phyloP scores from a whole-genome alignment of 64 coral and sea anemone genomes.

The Acropora tenuis region DNA sequence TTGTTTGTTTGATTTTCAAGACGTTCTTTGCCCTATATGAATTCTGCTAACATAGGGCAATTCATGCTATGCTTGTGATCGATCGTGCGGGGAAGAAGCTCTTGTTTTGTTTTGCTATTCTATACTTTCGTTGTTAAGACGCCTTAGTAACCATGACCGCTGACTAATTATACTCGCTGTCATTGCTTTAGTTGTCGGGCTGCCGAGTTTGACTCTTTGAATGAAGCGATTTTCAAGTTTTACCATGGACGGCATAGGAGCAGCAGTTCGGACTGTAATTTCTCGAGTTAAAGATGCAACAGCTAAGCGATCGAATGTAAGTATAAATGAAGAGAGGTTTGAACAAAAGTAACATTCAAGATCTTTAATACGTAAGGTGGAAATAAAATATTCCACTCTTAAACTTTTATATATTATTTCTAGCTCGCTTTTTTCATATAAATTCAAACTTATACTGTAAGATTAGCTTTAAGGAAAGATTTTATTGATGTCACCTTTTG shows the following conservation, averaged over 20 bases:
- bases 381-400: no score
- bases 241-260: slow-evolving; percentile 75
- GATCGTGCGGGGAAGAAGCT: background rate
- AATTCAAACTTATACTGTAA: no score
- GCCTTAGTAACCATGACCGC: slow-evolving; percentile 66
- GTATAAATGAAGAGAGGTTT: background rate
- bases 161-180: slow-evolving; percentile 2
- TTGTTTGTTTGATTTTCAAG: background rate
- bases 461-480: no score
- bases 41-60: no score
- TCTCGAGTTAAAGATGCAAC: slow-evolving; percentile 72
- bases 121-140: slow-evolving; percentile 36
- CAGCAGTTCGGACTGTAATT: slow-evolving; percentile 72
- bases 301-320: slow-evolving; percentile 77
- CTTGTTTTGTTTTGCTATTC: slow-evolving; percentile 23
- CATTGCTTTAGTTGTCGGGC: slow-evolving; percentile 3
- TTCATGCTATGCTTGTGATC: background rate
- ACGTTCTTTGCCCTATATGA: background rate
- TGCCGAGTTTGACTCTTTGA: background rate
- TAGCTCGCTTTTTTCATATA: no score
- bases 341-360: background rate
- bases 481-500: no score
- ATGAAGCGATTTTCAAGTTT: slow-evolving; percentile 59
- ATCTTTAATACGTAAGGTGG: no score
- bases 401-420: no score